Conservation (phyloP, 2,888 invertebrate species). For the Tuta absoluta region DNA sequence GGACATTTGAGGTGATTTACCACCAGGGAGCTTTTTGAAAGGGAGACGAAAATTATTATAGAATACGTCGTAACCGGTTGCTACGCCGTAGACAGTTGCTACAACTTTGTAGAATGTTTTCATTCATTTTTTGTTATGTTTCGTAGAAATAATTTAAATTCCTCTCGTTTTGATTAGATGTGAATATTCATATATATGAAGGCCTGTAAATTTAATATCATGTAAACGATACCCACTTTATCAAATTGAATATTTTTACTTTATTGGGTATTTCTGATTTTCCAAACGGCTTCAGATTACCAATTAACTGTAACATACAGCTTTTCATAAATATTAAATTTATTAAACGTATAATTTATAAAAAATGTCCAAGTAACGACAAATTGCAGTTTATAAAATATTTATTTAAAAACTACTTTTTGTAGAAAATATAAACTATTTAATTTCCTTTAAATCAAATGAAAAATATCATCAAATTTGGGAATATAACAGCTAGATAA, state of each 20-base stretch:
- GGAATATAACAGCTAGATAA: too few relatives aligned
- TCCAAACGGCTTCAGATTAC: background rate
- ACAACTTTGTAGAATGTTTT: background rate
- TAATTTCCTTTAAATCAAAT: too few relatives aligned
- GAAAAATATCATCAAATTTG: too few relatives aligned
- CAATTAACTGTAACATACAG: background rate
- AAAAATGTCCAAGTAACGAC: background rate
- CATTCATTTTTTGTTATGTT: background rate
- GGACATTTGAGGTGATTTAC: background rate
- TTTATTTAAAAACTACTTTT: too few relatives aligned
- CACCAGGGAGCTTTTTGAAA: background rate
- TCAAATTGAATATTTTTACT: background rate
- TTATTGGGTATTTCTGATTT: background rate
- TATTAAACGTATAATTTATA: background rate
- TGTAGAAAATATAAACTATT: too few relatives aligned
- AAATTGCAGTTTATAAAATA: too few relatives aligned
- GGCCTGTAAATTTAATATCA: background rate
- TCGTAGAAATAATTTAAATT: background rate
- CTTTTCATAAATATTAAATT: background rate
- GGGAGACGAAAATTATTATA: background rate
- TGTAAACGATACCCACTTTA: background rate
- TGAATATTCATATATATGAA: too few relatives aligned
- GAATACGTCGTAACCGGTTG: background rate
- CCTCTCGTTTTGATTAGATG: too few relatives aligned
- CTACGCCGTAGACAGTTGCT: background rate